Conservation (phyloP, 2,797 vertebrate species). For the Pangasius mekongensis region DNA sequence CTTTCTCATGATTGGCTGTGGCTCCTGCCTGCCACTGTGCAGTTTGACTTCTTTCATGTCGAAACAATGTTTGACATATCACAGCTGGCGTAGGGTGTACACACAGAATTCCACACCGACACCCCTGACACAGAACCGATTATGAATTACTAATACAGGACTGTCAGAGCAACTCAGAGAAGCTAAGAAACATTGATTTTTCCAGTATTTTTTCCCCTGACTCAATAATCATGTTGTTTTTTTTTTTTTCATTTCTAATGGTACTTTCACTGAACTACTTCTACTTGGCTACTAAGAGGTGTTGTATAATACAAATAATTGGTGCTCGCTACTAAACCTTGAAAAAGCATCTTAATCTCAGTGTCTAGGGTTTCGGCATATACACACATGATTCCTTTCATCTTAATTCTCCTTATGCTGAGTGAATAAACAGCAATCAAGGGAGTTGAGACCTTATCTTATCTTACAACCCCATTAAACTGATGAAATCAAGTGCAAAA, state of each 20-base stretch:
- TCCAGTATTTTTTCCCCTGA: too few relatives aligned
- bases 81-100: neutral
- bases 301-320: neutral
- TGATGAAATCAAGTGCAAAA: constrained; percentile 12
- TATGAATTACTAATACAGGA: neutral
- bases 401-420: neutral
- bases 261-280: neutral
- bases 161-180: neutral
- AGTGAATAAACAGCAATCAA: neutral
- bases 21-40: neutral
- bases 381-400: too few relatives aligned
- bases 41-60: neutral
- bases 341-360: neutral
- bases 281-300: neutral
- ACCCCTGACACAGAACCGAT: too few relatives aligned
- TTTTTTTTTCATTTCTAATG: neutral
- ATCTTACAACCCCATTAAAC: neutral
- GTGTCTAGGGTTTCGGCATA: neutral
- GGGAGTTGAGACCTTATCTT: neutral
- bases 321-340: neutral
- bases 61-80: neutral
- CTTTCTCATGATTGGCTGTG: neutral
- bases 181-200: neutral
- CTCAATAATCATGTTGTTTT: neutral
- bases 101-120: neutral